A percentile compares a stretch with the other conserved stretches of the same genome.
phyloP scores from a whole-genome alignment of 2,113 vertebrate species.

The Neogobius melanostomus region DNA sequence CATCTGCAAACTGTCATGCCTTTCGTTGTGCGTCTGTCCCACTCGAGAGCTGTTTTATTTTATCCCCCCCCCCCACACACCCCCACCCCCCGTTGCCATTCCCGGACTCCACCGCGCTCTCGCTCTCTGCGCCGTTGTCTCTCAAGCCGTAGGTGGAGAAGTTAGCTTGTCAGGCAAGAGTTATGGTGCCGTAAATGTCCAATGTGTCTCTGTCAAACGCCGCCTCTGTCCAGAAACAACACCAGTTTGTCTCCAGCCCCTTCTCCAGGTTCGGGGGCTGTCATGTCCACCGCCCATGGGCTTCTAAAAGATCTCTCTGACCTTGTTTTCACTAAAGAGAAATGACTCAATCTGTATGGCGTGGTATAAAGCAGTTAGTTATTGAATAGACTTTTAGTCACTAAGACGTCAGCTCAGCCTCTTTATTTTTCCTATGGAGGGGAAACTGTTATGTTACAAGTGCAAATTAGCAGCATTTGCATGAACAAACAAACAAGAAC shows the following conservation, averaged over 20 bases:
- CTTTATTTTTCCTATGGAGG: too few relatives aligned
- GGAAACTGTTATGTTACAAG: too few relatives aligned
- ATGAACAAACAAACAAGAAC: too few relatives aligned
- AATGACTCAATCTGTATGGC: not conserved
- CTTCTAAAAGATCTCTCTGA: not conserved
- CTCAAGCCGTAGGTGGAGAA: not conserved
- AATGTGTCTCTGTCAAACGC: constrained; percentile 28
- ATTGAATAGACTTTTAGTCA: too few relatives aligned
- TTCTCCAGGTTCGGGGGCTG: not conserved
- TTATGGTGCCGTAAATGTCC: constrained; percentile 11
- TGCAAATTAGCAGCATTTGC: too few relatives aligned
- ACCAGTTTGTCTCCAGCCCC: not conserved
- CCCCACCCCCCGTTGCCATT: not conserved
- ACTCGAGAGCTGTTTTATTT: constrained; percentile 1
- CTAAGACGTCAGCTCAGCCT: too few relatives aligned
- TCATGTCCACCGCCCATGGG: not conserved
- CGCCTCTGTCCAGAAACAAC: constrained; percentile 13
- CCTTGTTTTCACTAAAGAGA: not conserved
- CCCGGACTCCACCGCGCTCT: not conserved
- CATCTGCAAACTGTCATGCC: not conserved
- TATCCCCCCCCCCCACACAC: not conserved
- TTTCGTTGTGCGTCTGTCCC: constrained; percentile 9
- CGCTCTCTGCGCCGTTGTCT: not conserved
- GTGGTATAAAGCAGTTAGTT: too few relatives aligned
- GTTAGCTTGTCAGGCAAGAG: constrained; percentile 22